These are phyloP conservation scores for Rhopalosiphum nymphaeae DNA, from an alignment of 2,888 invertebrate species.

Conservation along the genomic window DNA sequence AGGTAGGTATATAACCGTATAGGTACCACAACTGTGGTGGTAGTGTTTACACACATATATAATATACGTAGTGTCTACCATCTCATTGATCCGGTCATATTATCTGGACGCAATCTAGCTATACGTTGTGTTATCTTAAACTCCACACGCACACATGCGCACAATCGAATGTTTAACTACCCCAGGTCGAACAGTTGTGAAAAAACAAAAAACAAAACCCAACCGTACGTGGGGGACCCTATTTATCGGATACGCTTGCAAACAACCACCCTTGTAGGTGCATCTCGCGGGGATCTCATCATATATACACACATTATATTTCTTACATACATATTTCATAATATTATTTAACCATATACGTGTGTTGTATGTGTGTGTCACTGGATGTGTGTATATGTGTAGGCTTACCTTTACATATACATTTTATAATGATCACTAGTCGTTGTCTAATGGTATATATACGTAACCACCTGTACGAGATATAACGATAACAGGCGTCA, in stretches of 20 bases:
- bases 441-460: slow-evolving; percentile 7
- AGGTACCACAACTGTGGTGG: slow-evolving; percentile 4
- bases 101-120: slow-evolving; percentile 55
- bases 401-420: not conserved
- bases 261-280: not conserved
- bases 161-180: slow-evolving; percentile 15
- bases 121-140: slow-evolving; percentile 35
- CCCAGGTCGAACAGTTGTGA: not conserved
- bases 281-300: not conserved
- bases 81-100: slow-evolving; percentile 37
- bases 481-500: slow-evolving; percentile 1
- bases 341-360: not conserved
- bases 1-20: slow-evolving; percentile 20
- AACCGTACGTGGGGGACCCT: not conserved
- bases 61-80: not conserved
- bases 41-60: not conserved
- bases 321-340: slow-evolving; percentile 11
- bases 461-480: not conserved
- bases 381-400: not conserved
- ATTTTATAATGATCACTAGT: slow-evolving; percentile 5
- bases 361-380: not conserved
- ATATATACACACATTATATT: not conserved
- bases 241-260: not conserved
- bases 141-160: not conserved
- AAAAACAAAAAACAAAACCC: not conserved